Evolutionary conservation across 2,888 invertebrate genomes (phyloP), one percentile per base, ranked within the genome.

Genomic region (Leptinotarsa haldemani): DNA sequence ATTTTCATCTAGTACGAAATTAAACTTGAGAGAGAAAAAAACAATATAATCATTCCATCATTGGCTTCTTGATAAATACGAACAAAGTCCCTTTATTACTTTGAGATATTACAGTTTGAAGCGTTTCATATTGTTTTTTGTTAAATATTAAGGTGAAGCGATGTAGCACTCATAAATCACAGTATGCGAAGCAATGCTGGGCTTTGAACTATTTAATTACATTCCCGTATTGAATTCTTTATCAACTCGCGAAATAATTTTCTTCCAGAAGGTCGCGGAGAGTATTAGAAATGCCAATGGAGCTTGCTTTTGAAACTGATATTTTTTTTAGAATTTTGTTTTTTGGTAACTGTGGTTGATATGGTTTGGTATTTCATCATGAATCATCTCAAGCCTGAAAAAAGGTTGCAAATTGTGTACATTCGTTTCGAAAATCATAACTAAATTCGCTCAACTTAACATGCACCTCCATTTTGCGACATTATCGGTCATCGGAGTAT

Each of bases 51-150:
- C 53, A 20, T 56, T 56, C 20, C 20, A 53, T 53, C 20, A 18
- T 48, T 48, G 16, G 48, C 48, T 50, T 50, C n/a, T n/a, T 50
- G 53, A 56, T 56, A 13, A 56, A 20, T 56, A 56, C 18, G 20
- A 20, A 20, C 53, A 1, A 20, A 56, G 13, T 56, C 20, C 12
- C 22, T 56, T 56, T 56, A 56, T 56, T 56, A 56, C 53, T 56
- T 20, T 18, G 20, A 15, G 53, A 56, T 56, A 56, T 56, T 56
- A 56, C 53, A 56, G 53, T 56, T 56, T 56, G 22, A 18, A 56
- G 53, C 53, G 18, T 56, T 56, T 56, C 53, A 56, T 56, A 56
- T 56, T 22, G 53, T 22, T 56, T 56, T 56, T 56, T 56, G 53
- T 56, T 20, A 13, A 20, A 20, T 22, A 56, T 20, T 9, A 13